A percentile compares a stretch with the other conserved stretches of the same genome.
Conservation (phyloP, 2,797 vertebrate genomes). For the Esox masquinongy region DNA sequence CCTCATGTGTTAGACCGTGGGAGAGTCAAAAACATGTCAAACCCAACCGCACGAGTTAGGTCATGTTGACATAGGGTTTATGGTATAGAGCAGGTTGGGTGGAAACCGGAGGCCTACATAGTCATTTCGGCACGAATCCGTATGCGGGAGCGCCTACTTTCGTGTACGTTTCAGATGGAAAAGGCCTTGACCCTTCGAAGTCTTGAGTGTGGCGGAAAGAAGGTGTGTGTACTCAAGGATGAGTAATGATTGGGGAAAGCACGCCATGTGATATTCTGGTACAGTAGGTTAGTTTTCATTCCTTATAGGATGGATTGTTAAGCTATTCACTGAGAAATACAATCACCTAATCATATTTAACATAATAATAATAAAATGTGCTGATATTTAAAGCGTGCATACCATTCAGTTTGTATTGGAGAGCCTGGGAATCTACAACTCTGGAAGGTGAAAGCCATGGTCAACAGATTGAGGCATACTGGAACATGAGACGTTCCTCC, state of each 20-base stretch:
- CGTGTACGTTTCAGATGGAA: not conserved
- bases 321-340: not conserved
- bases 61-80: slow-evolving; percentile 17
- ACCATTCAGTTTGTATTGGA: too few relatives aligned
- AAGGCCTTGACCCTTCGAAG: slow-evolving; percentile 19
- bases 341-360: not conserved
- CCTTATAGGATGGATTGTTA: not conserved
- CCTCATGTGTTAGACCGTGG: not conserved
- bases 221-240: not conserved
- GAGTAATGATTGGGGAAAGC: not conserved
- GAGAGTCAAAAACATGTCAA: not conserved
- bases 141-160: slow-evolving; percentile 1
- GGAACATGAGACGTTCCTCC: too few relatives aligned
- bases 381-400: too few relatives aligned
- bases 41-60: slow-evolving; percentile 19
- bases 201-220: not conserved
- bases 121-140: not conserved
- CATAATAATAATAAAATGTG: not conserved
- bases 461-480: too few relatives aligned
- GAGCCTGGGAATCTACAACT: too few relatives aligned
- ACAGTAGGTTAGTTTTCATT: not conserved
- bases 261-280: not conserved
- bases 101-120: not conserved
- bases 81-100: not conserved
- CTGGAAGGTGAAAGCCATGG: too few relatives aligned